phyloP scores from a whole-genome alignment of 2,113 vertebrate genomes.

The Gopherus evgoodei region DNA sequence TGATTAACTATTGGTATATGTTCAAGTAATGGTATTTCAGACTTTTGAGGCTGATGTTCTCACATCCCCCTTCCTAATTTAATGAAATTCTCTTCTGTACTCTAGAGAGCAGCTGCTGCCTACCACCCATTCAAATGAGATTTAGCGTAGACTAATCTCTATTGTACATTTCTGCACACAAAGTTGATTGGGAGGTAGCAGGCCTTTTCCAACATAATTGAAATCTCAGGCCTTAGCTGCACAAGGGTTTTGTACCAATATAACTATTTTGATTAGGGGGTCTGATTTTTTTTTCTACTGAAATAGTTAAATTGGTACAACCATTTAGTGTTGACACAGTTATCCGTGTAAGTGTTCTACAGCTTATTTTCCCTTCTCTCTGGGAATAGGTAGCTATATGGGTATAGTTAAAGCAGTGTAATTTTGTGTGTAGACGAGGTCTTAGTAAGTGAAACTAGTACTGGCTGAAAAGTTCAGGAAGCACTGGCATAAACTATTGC shows the following conservation, averaged over 20 bases:
- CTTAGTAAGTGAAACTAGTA: not conserved
- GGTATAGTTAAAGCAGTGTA: not conserved
- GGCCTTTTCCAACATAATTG: not conserved
- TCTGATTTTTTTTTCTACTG: not conserved
- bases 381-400: not conserved
- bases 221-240: not conserved
- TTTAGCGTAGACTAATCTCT: not conserved
- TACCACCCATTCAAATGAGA: not conserved
- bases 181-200: not conserved
- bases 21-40: not conserved
- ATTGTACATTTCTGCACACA: not conserved
- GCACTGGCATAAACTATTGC: not conserved
- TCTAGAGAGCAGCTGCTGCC: not conserved
- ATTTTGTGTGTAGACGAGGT: not conserved
- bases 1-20: not conserved
- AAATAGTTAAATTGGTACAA: not conserved
- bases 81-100: not conserved
- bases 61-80: not conserved
- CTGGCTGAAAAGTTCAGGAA: not conserved
- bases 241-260: not conserved
- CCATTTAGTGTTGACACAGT: not conserved
- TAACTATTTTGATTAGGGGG: not conserved
- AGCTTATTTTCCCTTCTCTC: not conserved
- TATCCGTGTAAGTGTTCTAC: not conserved
- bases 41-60: not conserved